phyloP scores from a whole-genome alignment of 2,113 vertebrate species.

The Donacobius atricapilla region DNA sequence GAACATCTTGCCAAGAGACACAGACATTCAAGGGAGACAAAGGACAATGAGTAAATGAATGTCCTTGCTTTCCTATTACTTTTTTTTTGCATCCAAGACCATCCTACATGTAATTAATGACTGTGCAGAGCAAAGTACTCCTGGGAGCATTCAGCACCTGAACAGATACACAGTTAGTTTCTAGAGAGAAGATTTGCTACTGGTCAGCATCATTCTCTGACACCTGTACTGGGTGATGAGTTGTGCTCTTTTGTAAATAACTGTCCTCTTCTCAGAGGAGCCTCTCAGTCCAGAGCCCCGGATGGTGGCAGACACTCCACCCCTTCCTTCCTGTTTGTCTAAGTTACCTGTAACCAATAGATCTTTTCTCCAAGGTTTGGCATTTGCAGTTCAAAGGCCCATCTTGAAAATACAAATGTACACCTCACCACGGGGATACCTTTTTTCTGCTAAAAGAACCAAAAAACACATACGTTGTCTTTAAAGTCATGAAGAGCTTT shows the following conservation, averaged over 20 bases:
- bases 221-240: neutral
- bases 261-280: neutral
- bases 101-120: neutral
- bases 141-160: neutral
- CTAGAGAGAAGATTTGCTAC: neutral
- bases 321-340: neutral
- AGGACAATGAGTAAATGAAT: neutral
- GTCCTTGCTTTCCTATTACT: neutral
- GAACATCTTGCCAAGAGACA: neutral
- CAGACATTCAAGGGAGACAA: neutral
- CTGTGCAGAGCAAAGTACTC: neutral
- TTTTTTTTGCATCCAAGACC: neutral
- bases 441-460: neutral
- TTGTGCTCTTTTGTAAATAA: neutral
- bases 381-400: neutral
- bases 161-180: neutral
- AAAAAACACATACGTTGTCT: neutral
- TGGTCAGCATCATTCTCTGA: neutral
- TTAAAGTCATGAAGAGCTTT: neutral
- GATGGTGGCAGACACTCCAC: neutral
- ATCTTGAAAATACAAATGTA: neutral
- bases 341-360: fast-evolving
- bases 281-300: neutral
- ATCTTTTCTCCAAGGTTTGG: neutral
- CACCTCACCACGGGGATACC: neutral